Evolutionary conservation across 1,140 invertebrate species (phyloP).

Genomic region (Oedothorax gibbosus): DNA sequence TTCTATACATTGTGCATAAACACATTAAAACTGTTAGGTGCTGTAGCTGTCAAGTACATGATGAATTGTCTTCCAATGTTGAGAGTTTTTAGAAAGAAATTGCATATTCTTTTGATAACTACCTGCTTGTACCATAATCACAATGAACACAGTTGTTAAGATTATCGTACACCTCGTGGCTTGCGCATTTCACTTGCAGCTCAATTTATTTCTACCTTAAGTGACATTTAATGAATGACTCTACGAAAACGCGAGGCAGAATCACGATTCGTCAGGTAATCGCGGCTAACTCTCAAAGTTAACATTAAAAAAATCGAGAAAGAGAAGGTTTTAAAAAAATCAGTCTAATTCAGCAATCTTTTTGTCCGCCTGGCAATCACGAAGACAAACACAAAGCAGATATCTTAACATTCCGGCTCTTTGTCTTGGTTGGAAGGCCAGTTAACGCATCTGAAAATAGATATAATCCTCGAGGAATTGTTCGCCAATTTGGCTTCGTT

Average conservation of each 20-base stretch:
- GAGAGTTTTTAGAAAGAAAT: too few species aligned
- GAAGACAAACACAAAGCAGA: conserved; percentile 33
- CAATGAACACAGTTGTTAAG: too few species aligned
- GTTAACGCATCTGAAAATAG: conserved; percentile 53
- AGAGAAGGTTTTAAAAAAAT: too few species aligned
- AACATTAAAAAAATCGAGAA: neutral
- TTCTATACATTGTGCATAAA: too few species aligned
- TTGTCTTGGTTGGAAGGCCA: conserved; percentile 46
- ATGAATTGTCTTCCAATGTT: too few species aligned
- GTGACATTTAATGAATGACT: conserved; percentile 2
- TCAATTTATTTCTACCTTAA: conserved; percentile 19
- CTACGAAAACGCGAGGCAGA: neutral
- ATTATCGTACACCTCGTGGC: too few species aligned
- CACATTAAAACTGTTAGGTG: too few species aligned
- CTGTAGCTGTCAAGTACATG: too few species aligned
- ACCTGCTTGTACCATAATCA: too few species aligned
- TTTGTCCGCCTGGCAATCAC: conserved; percentile 44
- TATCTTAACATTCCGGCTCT: conserved; percentile 23
- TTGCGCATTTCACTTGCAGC: conserved; percentile 1
- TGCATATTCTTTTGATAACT: too few species aligned
- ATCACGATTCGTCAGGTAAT: conserved; percentile 26
- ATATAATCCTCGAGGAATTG: neutral
- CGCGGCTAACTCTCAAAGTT: conserved; percentile 1
- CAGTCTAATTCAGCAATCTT: conserved; percentile 28
- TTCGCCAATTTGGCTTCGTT: conserved; percentile 36